Evolutionary conservation across 1,140 invertebrate genomes (phyloP).

Genomic region (Drosophila micromelanica): DNA sequence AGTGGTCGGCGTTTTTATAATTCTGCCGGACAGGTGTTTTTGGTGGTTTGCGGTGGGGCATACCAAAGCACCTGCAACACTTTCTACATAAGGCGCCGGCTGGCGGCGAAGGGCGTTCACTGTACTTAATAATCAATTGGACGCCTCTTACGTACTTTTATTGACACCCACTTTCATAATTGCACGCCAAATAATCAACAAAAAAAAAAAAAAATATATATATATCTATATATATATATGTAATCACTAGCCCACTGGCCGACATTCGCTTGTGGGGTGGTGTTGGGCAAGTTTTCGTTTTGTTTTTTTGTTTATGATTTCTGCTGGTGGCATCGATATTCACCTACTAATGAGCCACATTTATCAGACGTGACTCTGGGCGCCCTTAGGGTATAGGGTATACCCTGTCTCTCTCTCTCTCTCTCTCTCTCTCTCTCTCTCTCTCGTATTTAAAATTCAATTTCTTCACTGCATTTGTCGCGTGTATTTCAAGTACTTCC

Average conservation of each 20-base stretch:
- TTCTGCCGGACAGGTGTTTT: slow-evolving; percentile 33
- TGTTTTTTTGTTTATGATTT: slow-evolving; percentile 7
- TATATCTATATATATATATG: too few species aligned
- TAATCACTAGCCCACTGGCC: slow-evolving; percentile 31
- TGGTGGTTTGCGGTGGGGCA: slow-evolving; percentile 45
- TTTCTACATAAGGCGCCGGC: slow-evolving; percentile 55
- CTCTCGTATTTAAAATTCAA: slow-evolving; percentile 54
- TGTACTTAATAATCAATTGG: slow-evolving; percentile 73
- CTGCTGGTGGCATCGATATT: slow-evolving; percentile 31
- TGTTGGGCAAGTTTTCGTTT: slow-evolving; percentile 45
- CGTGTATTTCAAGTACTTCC: slow-evolving; percentile 28
- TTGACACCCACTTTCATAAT: slow-evolving; percentile 65
- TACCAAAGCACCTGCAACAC: slow-evolving; percentile 52
- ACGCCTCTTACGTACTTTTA: slow-evolving; percentile 55
- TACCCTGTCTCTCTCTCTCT: neutral
- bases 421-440: neutral
- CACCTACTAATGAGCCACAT: slow-evolving; percentile 40
- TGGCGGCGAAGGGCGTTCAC: slow-evolving; percentile 53
- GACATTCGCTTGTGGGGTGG: slow-evolving; percentile 26
- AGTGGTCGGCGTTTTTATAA: slow-evolving; percentile 64
- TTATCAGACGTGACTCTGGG: slow-evolving; percentile 41
- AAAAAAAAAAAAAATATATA: too few species aligned
- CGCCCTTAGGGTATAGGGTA: neutral
- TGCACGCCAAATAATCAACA: slow-evolving; percentile 37
- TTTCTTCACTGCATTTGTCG: slow-evolving; percentile 61